phyloP scores from a whole-genome alignment of 2,888 invertebrate genomes.

The Chloromyia formosa region DNA sequence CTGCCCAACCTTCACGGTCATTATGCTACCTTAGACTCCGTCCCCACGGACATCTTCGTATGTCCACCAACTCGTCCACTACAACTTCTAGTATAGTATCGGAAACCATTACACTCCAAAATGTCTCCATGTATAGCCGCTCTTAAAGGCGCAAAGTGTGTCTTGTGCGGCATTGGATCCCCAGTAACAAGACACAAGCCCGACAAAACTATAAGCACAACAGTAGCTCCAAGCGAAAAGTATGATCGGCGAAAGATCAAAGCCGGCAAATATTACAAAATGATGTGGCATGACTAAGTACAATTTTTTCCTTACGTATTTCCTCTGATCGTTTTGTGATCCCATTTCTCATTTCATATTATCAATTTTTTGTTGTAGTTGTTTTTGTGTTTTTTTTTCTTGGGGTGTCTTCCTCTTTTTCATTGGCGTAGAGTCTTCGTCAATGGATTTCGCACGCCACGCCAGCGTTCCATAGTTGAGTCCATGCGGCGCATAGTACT shows the following conservation, averaged over 20 bases:
- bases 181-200: constrained; percentile 36
- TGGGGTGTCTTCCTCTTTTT: background rate
- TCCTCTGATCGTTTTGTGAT: constrained; percentile 40
- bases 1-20: no score
- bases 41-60: no score
- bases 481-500: no score
- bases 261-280: constrained; percentile 62
- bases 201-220: constrained; percentile 47
- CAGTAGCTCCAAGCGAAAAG: constrained; percentile 50
- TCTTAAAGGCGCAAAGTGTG: no score
- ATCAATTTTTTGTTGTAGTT: constrained; percentile 16
- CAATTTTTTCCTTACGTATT: constrained; percentile 54
- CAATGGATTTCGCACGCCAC: background rate
- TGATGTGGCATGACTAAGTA: constrained; percentile 65
- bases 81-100: no score
- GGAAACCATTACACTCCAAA: no score
- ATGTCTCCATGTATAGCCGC: background rate
- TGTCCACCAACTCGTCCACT: no score
- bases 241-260: constrained; percentile 56
- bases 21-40: no score
- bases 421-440: background rate
- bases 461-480: background rate
- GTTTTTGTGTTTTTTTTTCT: no score
- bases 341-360: constrained; percentile 42
- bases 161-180: no score